Evolutionary conservation across 2,797 vertebrate species (phyloP).

Genomic region (Falco columbarius): DNA sequence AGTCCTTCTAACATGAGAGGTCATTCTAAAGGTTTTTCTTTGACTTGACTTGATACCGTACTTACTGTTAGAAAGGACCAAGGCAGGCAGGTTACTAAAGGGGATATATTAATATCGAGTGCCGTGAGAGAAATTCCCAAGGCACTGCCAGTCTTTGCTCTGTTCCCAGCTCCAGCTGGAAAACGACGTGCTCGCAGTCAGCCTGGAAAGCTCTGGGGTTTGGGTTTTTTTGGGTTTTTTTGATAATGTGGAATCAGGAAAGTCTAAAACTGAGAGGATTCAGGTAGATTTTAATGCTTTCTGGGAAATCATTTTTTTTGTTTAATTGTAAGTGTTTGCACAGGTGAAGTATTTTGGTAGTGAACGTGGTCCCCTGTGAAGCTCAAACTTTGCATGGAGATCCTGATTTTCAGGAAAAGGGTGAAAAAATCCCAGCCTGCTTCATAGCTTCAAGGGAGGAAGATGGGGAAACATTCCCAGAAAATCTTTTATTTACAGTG

Average conservation of each 20-base stretch:
- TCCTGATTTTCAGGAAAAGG: neutral
- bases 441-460: neutral
- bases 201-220: neutral
- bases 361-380: rapidly evolving
- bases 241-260: neutral
- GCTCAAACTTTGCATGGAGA: neutral
- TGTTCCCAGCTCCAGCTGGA: neutral
- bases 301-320: neutral
- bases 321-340: neutral
- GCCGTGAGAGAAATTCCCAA: neutral
- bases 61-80: neutral
- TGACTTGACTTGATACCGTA: neutral
- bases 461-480: neutral
- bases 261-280: neutral
- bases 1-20: neutral
- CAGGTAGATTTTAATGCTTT: neutral
- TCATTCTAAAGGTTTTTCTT: neutral
- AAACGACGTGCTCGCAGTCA: rapidly evolving
- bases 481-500: rapidly evolving
- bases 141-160: neutral
- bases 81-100: neutral
- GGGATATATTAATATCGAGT: rapidly evolving
- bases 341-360: neutral
- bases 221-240: neutral
- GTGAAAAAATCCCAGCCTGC: neutral